Conservation (phyloP, 1,140 invertebrate species). For the Saccostrea echinata region DNA sequence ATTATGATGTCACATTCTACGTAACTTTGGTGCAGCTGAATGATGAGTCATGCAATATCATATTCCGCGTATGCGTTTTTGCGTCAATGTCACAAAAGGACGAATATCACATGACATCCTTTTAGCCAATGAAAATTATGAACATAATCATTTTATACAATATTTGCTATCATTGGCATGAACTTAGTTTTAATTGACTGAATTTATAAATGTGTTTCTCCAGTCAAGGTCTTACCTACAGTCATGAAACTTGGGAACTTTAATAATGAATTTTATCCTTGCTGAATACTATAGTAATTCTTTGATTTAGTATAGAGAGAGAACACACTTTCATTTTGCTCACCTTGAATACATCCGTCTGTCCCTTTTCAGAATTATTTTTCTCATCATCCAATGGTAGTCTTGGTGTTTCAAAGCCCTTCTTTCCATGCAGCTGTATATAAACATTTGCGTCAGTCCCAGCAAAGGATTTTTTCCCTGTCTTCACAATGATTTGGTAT, state of each 20-base stretch:
- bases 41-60: no score
- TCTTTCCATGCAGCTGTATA: conserved; percentile 71
- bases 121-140: no score
- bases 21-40: no score
- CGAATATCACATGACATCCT: no score
- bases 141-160: no score
- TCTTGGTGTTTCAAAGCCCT: conserved; percentile 66
- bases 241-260: not conserved
- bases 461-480: conserved; percentile 68
- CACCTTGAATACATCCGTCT: conserved; percentile 52
- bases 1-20: no score
- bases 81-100: no score
- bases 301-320: not conserved
- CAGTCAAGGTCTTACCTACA: no score
- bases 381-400: conserved; percentile 67
- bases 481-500: conserved; percentile 68
- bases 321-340: conserved; percentile 39
- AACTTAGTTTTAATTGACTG: no score
- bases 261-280: conserved; percentile 69
- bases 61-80: no score
- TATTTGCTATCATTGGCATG: no score
- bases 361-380: conserved; percentile 69
- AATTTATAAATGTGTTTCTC: no score
- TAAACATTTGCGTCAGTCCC: conserved; percentile 76
- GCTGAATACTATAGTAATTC: conserved; percentile 72